A percentile compares a stretch with the other conserved stretches of the same genome.
phyloP scores from a whole-genome alignment of 2,113 vertebrate species.

The Glaucomys volans region DNA sequence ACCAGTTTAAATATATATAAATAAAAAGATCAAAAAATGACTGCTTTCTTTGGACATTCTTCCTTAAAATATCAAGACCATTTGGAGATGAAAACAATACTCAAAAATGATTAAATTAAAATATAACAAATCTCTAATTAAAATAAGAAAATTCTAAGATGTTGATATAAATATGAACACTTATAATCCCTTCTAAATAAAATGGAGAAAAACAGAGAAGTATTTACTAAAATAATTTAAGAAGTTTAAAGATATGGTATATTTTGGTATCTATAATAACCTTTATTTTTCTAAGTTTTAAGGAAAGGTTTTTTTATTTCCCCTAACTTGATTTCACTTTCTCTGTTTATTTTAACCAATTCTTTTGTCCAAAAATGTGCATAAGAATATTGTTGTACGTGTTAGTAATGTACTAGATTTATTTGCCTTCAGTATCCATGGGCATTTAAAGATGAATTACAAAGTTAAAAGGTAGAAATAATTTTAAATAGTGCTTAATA shows the following conservation, averaged over 20 bases:
- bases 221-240: not conserved
- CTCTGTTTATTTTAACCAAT: constrained; percentile 1
- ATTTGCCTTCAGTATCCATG: not conserved
- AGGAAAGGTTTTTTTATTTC: not conserved
- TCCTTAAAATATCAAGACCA: not conserved
- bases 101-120: constrained; percentile 35
- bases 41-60: not conserved
- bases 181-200: not conserved
- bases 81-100: constrained; percentile 2
- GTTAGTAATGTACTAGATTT: constrained; percentile 26
- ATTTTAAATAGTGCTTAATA: constrained; percentile 64
- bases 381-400: not conserved
- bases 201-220: not conserved
- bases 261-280: not conserved
- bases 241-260: not conserved
- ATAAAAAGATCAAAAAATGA: not conserved
- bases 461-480: constrained; percentile 68
- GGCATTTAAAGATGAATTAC: constrained; percentile 71
- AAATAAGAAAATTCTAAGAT: constrained; percentile 21
- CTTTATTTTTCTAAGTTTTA: constrained; percentile 13
- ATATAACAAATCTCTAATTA: not conserved
- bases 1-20: not conserved
- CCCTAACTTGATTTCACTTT: not conserved
- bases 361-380: constrained; percentile 1
- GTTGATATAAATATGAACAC: not conserved